Base-by-base conservation (phyloP, 2,797 vertebrate species). In the Sphenopsis melanotis region DNA sequence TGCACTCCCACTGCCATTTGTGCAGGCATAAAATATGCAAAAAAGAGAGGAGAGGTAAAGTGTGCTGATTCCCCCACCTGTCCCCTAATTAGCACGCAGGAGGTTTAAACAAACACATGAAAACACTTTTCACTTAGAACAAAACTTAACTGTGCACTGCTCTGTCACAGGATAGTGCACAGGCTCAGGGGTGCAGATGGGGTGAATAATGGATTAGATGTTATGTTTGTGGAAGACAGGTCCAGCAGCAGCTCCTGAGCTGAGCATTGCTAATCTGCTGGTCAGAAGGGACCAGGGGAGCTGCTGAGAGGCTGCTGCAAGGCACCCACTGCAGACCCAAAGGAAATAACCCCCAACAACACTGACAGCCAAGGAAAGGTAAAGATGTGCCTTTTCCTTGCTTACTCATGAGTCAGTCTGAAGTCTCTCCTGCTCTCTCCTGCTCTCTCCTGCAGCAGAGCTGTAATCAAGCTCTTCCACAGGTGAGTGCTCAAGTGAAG, bases 1-100 rank as follows among this genome's bases (percentile, higher is more conserved):
- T 91, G 68, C 52, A 74, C 70, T 89, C 91, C 85, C 85, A 84
- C n/a, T 37, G 49, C 70, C 89, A 84, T 89, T 91, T 90, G 77
- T 65, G 78, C 83, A 82, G 74, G 74, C 75, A 90, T 46, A 89
- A 95, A 89, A 91, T 32, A 95, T 55, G 87, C 53, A 79, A 78
- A 82, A 72, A 61, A 52, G 59, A 89, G 68, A 77, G 69, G 59
- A 80, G 57, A 86, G 63, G 70, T 49, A 36, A 82, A 93, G 27
- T 10, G 24, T 32, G 49, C 81, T 53, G 47, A 87, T 91, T 80
- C 92, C 72, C 53, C 83, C 84, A 95, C 87, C 87, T 94, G 87
- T 27, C 82, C 55, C 61, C 69, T 83, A 32, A 93, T 89, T 82
- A 94, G 60, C 64, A 65, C 87, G 64, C 71, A 85, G 87, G 49